phyloP scores from a whole-genome alignment of 1,140 invertebrate species.

The Amphibalanus amphitrite region DNA sequence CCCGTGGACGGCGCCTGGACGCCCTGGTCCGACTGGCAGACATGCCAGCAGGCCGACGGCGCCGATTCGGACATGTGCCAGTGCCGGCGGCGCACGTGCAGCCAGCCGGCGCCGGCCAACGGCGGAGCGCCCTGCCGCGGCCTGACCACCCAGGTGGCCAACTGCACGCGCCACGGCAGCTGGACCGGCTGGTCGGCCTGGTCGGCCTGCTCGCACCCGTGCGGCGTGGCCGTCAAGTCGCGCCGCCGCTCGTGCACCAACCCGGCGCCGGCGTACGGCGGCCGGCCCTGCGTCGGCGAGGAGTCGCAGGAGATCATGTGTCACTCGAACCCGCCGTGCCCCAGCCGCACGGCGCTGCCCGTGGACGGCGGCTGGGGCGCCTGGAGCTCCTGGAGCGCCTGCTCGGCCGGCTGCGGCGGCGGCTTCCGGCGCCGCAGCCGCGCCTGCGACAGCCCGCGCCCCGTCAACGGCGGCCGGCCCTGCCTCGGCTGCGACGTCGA shows the following conservation, averaged over 20 bases:
- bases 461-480: slow-evolving; percentile 29
- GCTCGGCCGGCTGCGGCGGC: slow-evolving; percentile 42
- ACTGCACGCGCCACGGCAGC: slow-evolving; percentile 31
- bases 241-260: slow-evolving; percentile 26
- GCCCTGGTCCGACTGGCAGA: slow-evolving; percentile 47
- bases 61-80: slow-evolving; percentile 38
- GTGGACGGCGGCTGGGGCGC: slow-evolving; percentile 41
- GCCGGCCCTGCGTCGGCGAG: slow-evolving; percentile 25
- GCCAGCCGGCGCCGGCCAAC: slow-evolving; percentile 24
- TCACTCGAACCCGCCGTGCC: slow-evolving; percentile 57
- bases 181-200: slow-evolving; percentile 31
- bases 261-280: slow-evolving; percentile 27
- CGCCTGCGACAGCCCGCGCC: slow-evolving; percentile 39
- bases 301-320: slow-evolving; percentile 51
- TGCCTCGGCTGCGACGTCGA: slow-evolving; percentile 24
- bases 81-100: slow-evolving; percentile 37
- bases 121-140: slow-evolving; percentile 13
- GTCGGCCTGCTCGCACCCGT: slow-evolving; percentile 29
- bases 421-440: slow-evolving; percentile 40
- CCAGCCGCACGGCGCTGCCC: slow-evolving; percentile 31
- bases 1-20: slow-evolving; percentile 54
- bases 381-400: slow-evolving; percentile 44
- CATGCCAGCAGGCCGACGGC: slow-evolving; percentile 30
- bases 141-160: slow-evolving; percentile 23
- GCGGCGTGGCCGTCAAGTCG: slow-evolving; percentile 41